These are phyloP conservation scores for Eupeodes corollae DNA, from an alignment of 1,140 invertebrate species.

Conservation along the genomic window DNA sequence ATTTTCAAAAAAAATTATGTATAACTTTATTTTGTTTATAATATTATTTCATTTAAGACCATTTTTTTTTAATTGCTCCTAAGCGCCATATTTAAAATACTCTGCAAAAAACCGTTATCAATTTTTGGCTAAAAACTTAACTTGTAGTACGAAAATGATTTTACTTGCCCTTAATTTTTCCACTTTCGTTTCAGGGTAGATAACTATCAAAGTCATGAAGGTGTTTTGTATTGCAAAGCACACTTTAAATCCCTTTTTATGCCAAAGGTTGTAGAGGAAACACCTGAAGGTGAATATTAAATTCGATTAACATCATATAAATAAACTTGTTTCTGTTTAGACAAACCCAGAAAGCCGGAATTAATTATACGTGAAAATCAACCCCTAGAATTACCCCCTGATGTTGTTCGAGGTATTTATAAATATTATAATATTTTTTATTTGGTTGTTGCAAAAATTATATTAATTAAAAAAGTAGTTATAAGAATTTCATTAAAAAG, in stretches of 20 bases:
- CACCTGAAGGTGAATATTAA: constrained; percentile 45
- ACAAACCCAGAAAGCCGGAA: constrained; percentile 63
- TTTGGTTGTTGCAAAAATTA: too few species aligned
- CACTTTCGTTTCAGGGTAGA: constrained; percentile 55
- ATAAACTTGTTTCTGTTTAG: constrained; percentile 22
- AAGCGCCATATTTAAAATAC: too few species aligned
- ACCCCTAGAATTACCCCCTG: constrained; percentile 75
- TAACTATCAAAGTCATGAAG: constrained; percentile 81
- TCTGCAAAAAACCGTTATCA: too few species aligned
- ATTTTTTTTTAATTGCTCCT: too few species aligned
- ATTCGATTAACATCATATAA: too few species aligned
- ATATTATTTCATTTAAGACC: too few species aligned
- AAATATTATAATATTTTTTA: constrained; percentile 40
- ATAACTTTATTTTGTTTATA: too few species aligned
- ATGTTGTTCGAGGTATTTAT: constrained; percentile 62
- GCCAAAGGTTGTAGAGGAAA: constrained; percentile 75
- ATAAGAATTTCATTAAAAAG: too few species aligned
- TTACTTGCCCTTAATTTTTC: not conserved
- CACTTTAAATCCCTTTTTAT: constrained; percentile 87
- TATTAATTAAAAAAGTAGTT: too few species aligned
- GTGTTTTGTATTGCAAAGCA: constrained; percentile 79
- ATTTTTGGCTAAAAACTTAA: too few species aligned
- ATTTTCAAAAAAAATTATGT: too few species aligned
- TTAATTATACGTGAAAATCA: constrained; percentile 86
- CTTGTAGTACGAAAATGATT: too few species aligned